These are phyloP conservation scores for Pomacea canaliculata DNA, from an alignment of 2,888 invertebrate genomes.

Conservation along the genomic window DNA sequence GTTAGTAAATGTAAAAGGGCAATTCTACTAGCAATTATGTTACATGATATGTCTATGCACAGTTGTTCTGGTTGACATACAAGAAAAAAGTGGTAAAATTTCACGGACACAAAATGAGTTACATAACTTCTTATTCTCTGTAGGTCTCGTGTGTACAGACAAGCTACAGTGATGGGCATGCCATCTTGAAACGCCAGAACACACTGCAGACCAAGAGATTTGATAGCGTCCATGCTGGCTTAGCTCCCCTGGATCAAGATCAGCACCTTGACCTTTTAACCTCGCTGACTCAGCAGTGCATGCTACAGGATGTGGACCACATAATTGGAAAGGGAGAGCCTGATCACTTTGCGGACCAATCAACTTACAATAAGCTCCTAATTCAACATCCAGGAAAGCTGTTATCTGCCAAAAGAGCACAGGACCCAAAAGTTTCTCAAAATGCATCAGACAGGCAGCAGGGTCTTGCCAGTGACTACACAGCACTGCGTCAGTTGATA, in stretches of 20 bases:
- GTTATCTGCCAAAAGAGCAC: background rate
- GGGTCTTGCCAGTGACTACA: too few relatives aligned
- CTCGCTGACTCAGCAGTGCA: conserved; percentile 20
- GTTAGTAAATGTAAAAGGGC: too few relatives aligned
- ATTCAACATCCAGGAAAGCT: background rate
- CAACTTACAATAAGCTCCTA: background rate
- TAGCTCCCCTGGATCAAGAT: conserved; percentile 1
- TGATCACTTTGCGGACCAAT: background rate
- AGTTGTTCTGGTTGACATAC: too few relatives aligned
- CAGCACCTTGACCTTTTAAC: conserved; percentile 20
- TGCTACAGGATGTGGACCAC: background rate
- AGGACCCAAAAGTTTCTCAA: too few relatives aligned
- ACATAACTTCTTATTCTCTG: conserved; percentile 2
- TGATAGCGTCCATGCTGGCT: conserved; percentile 23
- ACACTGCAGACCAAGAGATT: conserved; percentile 26
- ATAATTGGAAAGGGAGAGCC: background rate
- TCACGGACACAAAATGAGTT: too few relatives aligned
- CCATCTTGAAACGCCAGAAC: conserved; percentile 23
- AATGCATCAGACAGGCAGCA: too few relatives aligned
- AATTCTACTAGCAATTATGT: too few relatives aligned
- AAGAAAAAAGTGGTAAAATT: too few relatives aligned
- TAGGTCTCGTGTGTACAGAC: conserved; percentile 49
- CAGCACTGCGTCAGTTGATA: too few relatives aligned
- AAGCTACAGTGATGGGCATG: conserved; percentile 24
- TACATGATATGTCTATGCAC: too few relatives aligned